Evolutionary conservation across 2,797 vertebrate genomes (phyloP).

Genomic region (Chanos chanos): DNA sequence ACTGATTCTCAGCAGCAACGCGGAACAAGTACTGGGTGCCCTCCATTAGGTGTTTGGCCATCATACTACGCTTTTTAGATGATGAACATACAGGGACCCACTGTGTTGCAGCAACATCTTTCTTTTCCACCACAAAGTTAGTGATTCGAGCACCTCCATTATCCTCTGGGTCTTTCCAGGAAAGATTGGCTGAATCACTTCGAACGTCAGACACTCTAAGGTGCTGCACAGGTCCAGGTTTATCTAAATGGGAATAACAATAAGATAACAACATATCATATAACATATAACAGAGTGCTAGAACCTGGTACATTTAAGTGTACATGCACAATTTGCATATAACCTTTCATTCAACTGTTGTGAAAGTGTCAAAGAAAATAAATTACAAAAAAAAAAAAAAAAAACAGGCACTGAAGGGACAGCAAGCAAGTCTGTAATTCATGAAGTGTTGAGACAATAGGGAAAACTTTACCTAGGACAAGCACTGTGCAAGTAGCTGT

Average conservation of each 20-base stretch:
- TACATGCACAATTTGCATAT: neutral
- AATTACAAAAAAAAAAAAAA: neutral
- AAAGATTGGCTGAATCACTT: conserved; percentile 93
- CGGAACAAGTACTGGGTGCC: conserved; percentile 92
- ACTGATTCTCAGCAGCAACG: conserved; percentile 96
- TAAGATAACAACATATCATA: conserved; percentile 8
- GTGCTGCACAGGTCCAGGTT: conserved; percentile 93
- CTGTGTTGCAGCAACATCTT: conserved; percentile 83
- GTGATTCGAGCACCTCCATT: conserved; percentile 90
- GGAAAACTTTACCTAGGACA: conserved; percentile 77
- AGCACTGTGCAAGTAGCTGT: conserved; percentile 90
- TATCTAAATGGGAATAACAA: conserved; percentile 72
- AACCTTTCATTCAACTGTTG: neutral
- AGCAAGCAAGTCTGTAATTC: too few species aligned
- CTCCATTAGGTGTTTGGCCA: conserved; percentile 90
- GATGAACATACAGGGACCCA: conserved; percentile 93
- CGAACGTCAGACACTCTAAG: conserved; percentile 89
- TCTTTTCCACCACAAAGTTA: conserved; percentile 97
- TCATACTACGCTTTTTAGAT: conserved; percentile 94
- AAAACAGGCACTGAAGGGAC: too few species aligned
- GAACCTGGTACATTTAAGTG: too few species aligned
- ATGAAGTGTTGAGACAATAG: neutral
- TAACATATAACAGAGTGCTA: neutral
- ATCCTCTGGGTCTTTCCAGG: conserved; percentile 98
- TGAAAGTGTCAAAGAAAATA: neutral